These are phyloP conservation scores for Tipula helvola DNA, from an alignment of 2,888 invertebrate genomes.

Conservation along the genomic window DNA sequence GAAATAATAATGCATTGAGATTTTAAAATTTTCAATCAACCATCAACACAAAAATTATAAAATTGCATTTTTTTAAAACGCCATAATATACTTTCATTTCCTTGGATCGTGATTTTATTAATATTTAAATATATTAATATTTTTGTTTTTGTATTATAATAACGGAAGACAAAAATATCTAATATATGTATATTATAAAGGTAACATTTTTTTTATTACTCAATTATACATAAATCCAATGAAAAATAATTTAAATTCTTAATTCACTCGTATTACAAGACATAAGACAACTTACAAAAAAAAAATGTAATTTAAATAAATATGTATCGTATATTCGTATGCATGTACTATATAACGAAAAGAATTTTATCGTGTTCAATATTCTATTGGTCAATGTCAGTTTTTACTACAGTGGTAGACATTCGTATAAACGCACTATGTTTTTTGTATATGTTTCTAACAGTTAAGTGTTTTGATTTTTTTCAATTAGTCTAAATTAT, in stretches of 20 bases:
- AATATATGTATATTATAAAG: neutral
- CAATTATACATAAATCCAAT: no score
- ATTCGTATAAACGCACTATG: no score
- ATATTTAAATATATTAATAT: neutral
- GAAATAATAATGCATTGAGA: neutral
- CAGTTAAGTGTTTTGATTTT: no score
- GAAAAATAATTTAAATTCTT: no score
- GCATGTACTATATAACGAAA: neutral
- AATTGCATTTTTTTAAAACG: neutral
- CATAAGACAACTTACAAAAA: no score
- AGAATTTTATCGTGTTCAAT: neutral
- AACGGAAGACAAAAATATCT: neutral
- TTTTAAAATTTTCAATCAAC: neutral
- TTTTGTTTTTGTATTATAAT: neutral
- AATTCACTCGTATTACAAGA: no score
- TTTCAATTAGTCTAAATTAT: no score
- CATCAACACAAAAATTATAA: neutral
- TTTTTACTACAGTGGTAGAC: no score
- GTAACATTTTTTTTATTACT: no score
- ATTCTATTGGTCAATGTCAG: neutral
- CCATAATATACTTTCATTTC: neutral
- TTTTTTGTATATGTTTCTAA: no score
- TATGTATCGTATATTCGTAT: neutral
- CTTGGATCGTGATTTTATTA: neutral
- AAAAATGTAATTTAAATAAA: no score